A percentile compares a stretch with the other conserved stretches of the same genome.
phyloP scores from a whole-genome alignment of 2,797 vertebrate species.

The Coilia nasus region DNA sequence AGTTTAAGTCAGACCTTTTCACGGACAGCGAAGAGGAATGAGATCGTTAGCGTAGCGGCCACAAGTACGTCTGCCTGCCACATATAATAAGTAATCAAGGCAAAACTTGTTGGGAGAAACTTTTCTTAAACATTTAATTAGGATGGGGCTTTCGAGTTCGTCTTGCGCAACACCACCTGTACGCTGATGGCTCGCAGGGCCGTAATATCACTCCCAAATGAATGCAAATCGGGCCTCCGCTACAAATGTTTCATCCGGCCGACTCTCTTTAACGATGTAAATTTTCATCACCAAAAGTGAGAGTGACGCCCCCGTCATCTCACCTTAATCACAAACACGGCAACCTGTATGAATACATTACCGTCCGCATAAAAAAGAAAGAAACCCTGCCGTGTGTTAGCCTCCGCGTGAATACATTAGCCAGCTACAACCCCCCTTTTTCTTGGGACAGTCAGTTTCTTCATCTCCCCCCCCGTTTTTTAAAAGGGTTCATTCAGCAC shows the following conservation, averaged over 20 bases:
- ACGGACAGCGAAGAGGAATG: neutral
- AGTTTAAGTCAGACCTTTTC: neutral
- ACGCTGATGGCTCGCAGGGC: neutral
- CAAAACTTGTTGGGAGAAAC: neutral
- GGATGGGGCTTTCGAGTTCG: neutral
- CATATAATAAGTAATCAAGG: slow-evolving; percentile 1
- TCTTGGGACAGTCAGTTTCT: slow-evolving; percentile 53
- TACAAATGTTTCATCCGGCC: slow-evolving; percentile 25
- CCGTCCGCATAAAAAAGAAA: neutral
- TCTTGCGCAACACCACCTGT: slow-evolving; percentile 4
- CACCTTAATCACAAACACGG: slow-evolving; percentile 22
- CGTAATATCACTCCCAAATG: slow-evolving; percentile 27
- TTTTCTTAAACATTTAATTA: slow-evolving; percentile 18
- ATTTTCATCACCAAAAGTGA: slow-evolving; percentile 35
- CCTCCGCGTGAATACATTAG: slow-evolving; percentile 48
- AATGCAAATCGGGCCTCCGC: slow-evolving; percentile 27
- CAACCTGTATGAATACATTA: slow-evolving; percentile 51
- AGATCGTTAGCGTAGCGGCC: neutral
- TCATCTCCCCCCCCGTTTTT: slow-evolving; percentile 58
- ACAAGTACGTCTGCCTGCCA: neutral
- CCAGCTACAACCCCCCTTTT: slow-evolving; percentile 36
- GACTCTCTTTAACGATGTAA: slow-evolving; percentile 10
- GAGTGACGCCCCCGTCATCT: slow-evolving; percentile 37
- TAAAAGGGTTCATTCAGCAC: slow-evolving; percentile 63
- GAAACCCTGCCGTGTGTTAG: slow-evolving; percentile 17